Evolutionary conservation across 2,888 invertebrate genomes (phyloP), one percentile per base, ranked within the genome.

Genomic region (Melangyna quadrimaculata): DNA sequence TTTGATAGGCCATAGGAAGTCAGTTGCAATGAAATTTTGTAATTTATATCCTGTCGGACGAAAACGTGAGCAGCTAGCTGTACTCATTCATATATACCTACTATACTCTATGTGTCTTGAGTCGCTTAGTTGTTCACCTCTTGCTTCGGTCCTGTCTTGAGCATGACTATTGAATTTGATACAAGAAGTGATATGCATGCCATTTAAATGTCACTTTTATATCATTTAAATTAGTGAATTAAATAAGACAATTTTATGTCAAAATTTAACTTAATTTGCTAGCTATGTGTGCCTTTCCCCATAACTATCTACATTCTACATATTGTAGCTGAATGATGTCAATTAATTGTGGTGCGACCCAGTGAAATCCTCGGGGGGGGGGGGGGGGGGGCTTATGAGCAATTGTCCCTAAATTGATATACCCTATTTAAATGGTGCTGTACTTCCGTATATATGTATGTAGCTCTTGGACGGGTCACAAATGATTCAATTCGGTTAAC

Each of bases 21-120:
- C 81, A 86, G 86, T 86, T 81, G 77, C 86, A 81, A 77, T 80
- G 86, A 81, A 86, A 86, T 81, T 81, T 81, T 40, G 69, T 81
- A 86, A 77, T 81, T 80, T 86, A 81, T 86, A 81, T 73, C 77
- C 86, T 73, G 72, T 71, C 75, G 65, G 32, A 53, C 45, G 63
- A 37, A 48, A 70, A 69, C 80, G 71, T 79, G 79, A 65, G 51
- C 65, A 71, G 59, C 63, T 67, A 48, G 8, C 29, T 40, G 55
- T 19, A 74, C 69, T 27, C 35, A 45, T n/a, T 29, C 19, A 12
- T n/a, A n/a, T n/a, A n/a, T n/a, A n/a, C n/a, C 51, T 5, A n/a
- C 35, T 53, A 10, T 12, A 32, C 32, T 53, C n/a, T n/a, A n/a
- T n/a, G n/a, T n/a, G n/a, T n/a, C n/a, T n/a, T n/a, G n/a, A n/a